A percentile compares a stretch with the other conserved stretches of the same genome.
These are phyloP conservation scores for Pelecanus crispus DNA, from an alignment of 2,113 vertebrate species.

Conservation along the genomic window DNA sequence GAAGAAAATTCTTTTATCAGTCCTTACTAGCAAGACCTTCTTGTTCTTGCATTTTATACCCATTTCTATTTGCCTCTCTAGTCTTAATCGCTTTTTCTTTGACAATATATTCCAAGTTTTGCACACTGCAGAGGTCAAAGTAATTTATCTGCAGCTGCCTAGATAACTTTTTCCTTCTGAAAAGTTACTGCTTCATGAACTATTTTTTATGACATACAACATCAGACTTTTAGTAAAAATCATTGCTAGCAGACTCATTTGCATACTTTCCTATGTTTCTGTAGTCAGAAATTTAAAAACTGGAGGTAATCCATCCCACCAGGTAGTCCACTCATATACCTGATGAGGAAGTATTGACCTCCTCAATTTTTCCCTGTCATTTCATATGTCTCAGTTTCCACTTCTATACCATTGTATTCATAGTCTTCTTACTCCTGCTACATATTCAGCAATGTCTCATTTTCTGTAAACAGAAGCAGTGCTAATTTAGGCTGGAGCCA, in stretches of 20 bases:
- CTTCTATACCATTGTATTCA: background rate
- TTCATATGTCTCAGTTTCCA: background rate
- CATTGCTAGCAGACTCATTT: background rate
- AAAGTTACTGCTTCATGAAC: background rate
- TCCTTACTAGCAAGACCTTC: background rate
- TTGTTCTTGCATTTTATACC: background rate
- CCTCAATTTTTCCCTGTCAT: background rate
- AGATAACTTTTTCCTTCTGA: background rate
- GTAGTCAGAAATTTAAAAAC: background rate
- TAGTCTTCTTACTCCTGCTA: background rate
- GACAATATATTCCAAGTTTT: background rate
- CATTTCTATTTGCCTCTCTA: background rate
- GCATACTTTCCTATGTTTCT: background rate
- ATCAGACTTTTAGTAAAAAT: background rate
- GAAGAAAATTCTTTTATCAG: background rate
- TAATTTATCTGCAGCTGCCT: background rate
- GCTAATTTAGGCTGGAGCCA: background rate
- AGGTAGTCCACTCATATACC: background rate
- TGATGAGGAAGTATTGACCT: background rate
- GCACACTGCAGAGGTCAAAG: background rate
- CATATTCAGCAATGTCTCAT: background rate
- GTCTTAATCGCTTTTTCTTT: conserved; percentile 30
- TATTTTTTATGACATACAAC: background rate
- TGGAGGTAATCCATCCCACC: background rate
- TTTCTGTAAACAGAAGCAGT: background rate